Base-by-base conservation (phyloP, 2,888 invertebrate genomes). In the Leptopilina syphax region DNA sequence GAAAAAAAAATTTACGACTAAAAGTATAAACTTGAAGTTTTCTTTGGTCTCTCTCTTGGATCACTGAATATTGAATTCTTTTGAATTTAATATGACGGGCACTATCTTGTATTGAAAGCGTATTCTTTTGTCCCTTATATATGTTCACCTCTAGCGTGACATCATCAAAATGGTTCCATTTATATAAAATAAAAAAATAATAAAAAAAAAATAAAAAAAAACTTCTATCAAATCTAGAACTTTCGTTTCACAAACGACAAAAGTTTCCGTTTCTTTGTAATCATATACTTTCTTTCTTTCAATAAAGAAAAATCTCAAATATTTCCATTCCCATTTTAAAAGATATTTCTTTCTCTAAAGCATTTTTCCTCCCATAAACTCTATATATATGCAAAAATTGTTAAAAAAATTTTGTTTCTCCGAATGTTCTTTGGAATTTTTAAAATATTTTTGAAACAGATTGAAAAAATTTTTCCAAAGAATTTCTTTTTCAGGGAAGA, bases 21-120 rank as follows among this genome's bases (percentile, higher is more conserved):
- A 34, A 34, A 34, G 13, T 34, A 73, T 73, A 73, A 54, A 73
- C 9, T 73, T 57, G n/a, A 73, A 13, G 13, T 54, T 50, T n/a
- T 12, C 34, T 57, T 6, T 8, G 27, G 73, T 57, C 73, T 18
- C 50, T 57, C 54, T 34, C 34, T 34, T 4, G 27, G n/a, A 8
- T 27, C 4, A 57, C 34, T 57, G 34, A 57, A 63, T 63, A 63
- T 63, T 63, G 18, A 63, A 63, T 63, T 63, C 8, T 18, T 63
- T 63, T 63, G 63, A 18, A 63, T 63, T 63, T 63, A 50, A 50
- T 50, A 50, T 50, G 12, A 50, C 50, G 12, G 50, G 10, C 12
- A 50, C 50, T 50, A 50, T 63, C 63, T 24, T 18, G 18, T 63
- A 63, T 60, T 60, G 18, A 60, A n/a, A 60, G 18, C 6, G 7